A percentile compares a stretch with the other conserved stretches of the same genome.
These are phyloP conservation scores for Mesitornis unicolor DNA, from an alignment of 2,113 vertebrate genomes.

Conservation along the genomic window DNA sequence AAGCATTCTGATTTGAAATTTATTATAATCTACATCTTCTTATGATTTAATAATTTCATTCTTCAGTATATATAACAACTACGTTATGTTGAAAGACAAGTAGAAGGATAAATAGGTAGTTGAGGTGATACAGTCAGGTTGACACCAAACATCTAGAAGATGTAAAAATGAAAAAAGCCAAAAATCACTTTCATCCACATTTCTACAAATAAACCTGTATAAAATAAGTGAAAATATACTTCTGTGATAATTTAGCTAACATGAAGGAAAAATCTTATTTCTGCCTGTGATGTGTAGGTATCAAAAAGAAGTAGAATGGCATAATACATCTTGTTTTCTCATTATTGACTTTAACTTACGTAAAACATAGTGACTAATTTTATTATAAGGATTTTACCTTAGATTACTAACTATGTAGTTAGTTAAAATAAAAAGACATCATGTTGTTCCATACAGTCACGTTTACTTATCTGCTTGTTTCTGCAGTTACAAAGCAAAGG, in stretches of 20 bases:
- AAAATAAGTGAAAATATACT: neutral
- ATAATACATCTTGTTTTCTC: neutral
- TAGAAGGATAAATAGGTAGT: neutral
- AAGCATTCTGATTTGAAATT: neutral
- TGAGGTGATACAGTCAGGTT: fast-evolving
- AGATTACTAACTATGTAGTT: neutral
- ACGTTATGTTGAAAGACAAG: neutral
- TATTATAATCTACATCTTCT: neutral
- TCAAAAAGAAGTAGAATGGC: neutral
- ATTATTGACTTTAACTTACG: neutral
- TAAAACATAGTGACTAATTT: neutral
- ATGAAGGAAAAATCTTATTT: neutral
- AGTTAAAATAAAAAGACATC: neutral
- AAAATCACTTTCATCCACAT: neutral
- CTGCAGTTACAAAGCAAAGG: neutral
- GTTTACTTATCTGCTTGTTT: neutral
- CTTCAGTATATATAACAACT: neutral
- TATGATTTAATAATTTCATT: neutral
- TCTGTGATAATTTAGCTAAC: neutral
- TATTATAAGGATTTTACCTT: neutral
- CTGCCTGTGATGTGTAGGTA: neutral
- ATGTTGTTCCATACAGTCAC: neutral
- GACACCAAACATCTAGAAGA: neutral
- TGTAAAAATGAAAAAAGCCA: neutral
- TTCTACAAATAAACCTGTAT: neutral